Conservation (phyloP, 2,888 invertebrate genomes). For the Entomobrya proxima region DNA sequence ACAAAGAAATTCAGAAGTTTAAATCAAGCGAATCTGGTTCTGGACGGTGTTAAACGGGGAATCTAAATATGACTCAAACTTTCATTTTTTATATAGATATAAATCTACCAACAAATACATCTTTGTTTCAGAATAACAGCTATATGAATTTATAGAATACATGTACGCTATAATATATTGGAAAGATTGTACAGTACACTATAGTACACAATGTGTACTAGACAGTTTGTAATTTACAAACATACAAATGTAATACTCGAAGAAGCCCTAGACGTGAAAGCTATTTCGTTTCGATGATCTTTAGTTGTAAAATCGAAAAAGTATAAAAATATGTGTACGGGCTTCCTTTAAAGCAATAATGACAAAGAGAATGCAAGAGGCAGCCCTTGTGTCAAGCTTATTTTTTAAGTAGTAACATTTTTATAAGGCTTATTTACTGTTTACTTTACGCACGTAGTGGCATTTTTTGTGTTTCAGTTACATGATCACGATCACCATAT, state of each 20-base stretch:
- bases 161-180: too few species aligned
- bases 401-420: neutral
- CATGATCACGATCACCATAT: neutral
- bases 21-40: neutral
- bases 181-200: too few species aligned
- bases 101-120: neutral
- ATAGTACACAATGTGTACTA: too few species aligned
- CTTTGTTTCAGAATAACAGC: neutral
- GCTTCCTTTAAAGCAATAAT: too few species aligned
- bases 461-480: neutral
- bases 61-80: neutral
- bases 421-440: neutral
- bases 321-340: too few species aligned
- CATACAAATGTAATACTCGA: too few species aligned
- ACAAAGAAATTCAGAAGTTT: slow-evolving; percentile 22
- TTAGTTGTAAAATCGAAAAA: too few species aligned
- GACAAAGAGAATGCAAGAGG: neutral
- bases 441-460: neutral
- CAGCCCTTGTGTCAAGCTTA: neutral
- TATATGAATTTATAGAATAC: too few species aligned
- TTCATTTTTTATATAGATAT: too few species aligned
- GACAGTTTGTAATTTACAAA: too few species aligned
- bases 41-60: neutral
- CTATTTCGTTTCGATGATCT: too few species aligned
- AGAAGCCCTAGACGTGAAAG: too few species aligned